These are phyloP conservation scores for Apomyelois bistriatella DNA, from an alignment of 2,888 invertebrate genomes.

Conservation along the genomic window DNA sequence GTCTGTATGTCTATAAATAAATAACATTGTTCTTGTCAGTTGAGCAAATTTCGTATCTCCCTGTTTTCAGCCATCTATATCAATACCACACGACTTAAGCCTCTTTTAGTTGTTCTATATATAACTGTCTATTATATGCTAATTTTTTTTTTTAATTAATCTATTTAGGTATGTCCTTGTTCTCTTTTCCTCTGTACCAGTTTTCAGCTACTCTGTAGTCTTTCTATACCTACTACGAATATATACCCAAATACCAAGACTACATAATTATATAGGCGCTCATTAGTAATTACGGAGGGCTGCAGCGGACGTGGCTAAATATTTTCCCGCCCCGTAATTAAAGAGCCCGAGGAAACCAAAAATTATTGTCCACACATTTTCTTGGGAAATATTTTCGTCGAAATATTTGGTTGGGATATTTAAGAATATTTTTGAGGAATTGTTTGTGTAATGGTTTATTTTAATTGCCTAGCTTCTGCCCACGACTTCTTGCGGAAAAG, in stretches of 20 bases:
- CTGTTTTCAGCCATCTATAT: too few species aligned
- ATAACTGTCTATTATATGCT: too few species aligned
- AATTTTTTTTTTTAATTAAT: too few species aligned
- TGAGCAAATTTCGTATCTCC: too few species aligned
- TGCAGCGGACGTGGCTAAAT: slow-evolving; percentile 69
- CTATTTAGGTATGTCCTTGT: too few species aligned
- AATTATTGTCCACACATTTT: slow-evolving; percentile 64
- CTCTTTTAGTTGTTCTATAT: too few species aligned
- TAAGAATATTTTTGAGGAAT: neutral
- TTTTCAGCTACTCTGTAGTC: neutral
- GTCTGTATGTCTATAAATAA: too few species aligned
- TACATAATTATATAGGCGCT: slow-evolving; percentile 34
- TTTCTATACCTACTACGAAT: neutral
- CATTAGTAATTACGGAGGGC: slow-evolving; percentile 73
- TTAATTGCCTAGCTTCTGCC: neutral
- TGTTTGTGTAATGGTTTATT: neutral
- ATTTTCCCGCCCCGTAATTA: slow-evolving; percentile 70
- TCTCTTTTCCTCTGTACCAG: too few species aligned
- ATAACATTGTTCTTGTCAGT: too few species aligned
- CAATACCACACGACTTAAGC: too few species aligned
- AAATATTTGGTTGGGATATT: slow-evolving; percentile 16
- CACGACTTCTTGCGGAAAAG: too few species aligned
- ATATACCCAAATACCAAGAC: neutral
- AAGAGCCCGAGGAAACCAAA: slow-evolving; percentile 66
- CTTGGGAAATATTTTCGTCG: slow-evolving; percentile 41